phyloP scores from a whole-genome alignment of 2,113 vertebrate species.

The Dromiciops gliroides region DNA sequence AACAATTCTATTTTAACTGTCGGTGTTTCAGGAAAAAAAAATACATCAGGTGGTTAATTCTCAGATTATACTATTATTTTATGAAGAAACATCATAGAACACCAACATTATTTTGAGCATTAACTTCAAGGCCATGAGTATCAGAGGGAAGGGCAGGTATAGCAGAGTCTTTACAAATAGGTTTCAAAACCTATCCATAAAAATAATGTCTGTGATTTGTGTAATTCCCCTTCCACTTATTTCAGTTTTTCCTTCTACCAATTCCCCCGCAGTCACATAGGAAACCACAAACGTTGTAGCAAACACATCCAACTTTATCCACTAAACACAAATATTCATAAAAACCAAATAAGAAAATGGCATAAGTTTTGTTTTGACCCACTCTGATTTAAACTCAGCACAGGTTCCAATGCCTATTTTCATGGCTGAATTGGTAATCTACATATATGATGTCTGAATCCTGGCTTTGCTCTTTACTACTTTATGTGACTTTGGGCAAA shows the following conservation, averaged over 20 bases:
- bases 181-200: conserved; percentile 3
- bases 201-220: neutral
- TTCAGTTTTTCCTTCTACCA: conserved; percentile 25
- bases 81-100: conserved; percentile 12
- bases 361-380: neutral
- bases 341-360: neutral
- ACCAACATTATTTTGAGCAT: neutral
- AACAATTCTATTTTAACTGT: neutral
- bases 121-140: neutral
- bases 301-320: neutral
- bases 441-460: neutral
- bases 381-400: neutral
- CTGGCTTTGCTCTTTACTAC: neutral
- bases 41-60: neutral
- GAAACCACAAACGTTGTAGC: neutral
- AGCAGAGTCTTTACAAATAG: neutral
- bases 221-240: neutral
- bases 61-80: neutral
- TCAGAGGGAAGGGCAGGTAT: conserved; percentile 5
- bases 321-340: neutral
- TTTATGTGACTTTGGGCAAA: too few relatives aligned
- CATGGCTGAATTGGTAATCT: neutral
- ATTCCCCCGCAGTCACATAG: neutral
- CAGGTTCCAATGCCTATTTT: neutral
- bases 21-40: neutral